phyloP scores from a whole-genome alignment of 2,113 vertebrate genomes.

The Okapia johnstoni region DNA sequence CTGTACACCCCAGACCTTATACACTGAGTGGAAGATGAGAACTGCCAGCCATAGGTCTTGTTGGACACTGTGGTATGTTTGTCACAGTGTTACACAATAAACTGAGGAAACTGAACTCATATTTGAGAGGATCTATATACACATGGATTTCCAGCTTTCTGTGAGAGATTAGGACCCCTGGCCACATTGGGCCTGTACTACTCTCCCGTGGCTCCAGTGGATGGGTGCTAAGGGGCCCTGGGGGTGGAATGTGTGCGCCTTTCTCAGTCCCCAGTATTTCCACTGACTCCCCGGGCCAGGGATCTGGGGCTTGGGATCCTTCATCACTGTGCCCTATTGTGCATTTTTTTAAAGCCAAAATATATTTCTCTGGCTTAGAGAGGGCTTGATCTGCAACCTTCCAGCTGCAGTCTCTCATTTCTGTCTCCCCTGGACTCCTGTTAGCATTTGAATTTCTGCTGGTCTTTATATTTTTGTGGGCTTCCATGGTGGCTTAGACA shows the following conservation, averaged over 20 bases:
- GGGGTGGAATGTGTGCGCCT: fast-evolving
- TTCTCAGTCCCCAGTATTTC: no score
- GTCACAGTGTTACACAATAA: neutral
- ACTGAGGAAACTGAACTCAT: neutral
- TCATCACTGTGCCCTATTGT: neutral
- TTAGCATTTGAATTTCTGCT: neutral
- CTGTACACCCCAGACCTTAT: neutral
- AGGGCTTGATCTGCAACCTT: neutral
- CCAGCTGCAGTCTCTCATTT: neutral
- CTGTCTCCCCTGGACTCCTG: neutral
- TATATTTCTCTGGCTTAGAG: neutral
- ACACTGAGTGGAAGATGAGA: fast-evolving
- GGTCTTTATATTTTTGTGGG: neutral
- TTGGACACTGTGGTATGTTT: neutral
- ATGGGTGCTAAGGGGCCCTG: fast-evolving
- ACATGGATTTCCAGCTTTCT: neutral
- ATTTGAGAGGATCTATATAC: neutral
- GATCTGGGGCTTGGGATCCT: neutral
- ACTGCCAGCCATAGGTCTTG: neutral
- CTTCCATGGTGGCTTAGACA: neutral
- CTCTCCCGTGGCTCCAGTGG: neutral
- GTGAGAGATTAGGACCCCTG: neutral
- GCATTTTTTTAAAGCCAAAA: neutral
- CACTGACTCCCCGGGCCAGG: neutral
- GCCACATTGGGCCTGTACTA: neutral